A percentile compares a stretch with the other conserved stretches of the same genome.
Conservation (phyloP, 2,888 invertebrate species). For the Caenorhabditis sp. region DNA sequence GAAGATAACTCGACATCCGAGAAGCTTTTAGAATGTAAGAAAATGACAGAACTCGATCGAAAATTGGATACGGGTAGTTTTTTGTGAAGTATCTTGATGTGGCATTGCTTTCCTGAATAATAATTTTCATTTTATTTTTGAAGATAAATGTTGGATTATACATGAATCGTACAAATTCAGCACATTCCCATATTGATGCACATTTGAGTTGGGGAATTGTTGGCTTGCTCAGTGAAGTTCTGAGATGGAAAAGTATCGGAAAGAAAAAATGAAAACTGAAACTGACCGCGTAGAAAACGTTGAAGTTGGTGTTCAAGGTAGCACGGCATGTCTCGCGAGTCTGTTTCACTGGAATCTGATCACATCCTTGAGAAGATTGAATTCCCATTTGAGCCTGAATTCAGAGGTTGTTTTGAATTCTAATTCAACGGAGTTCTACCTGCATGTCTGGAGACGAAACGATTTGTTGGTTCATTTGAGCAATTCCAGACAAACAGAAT, state of each 20-base stretch:
- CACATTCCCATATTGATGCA: conserved; percentile 60
- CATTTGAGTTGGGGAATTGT: conserved; percentile 54
- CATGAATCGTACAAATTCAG: background rate
- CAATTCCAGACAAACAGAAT: conserved; percentile 50
- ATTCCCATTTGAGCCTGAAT: conserved; percentile 56
- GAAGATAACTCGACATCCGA: conserved; percentile 19
- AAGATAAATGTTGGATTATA: conserved; percentile 7
- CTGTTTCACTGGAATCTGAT: conserved; percentile 55
- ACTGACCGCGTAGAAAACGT: conserved; percentile 42
- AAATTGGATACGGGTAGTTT: conserved; percentile 34
- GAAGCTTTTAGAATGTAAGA: background rate
- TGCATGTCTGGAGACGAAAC: conserved; percentile 40
- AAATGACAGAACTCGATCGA: conserved; percentile 34
- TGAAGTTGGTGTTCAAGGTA: conserved; percentile 44
- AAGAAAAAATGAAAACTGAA: background rate
- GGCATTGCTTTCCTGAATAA: conserved; percentile 34
- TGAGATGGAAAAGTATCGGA: background rate
- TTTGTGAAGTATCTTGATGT: conserved; percentile 37
- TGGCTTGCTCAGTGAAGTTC: conserved; percentile 48
- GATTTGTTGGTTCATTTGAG: conserved; percentile 54
- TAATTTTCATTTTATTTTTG: conserved; percentile 22
- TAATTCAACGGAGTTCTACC: conserved; percentile 24
- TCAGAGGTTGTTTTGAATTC: background rate
- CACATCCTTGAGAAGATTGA: conserved; percentile 54
- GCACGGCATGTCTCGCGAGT: conserved; percentile 42